Conservation (phyloP, 1,140 invertebrate genomes). For the Scylla paramamosain region DNA sequence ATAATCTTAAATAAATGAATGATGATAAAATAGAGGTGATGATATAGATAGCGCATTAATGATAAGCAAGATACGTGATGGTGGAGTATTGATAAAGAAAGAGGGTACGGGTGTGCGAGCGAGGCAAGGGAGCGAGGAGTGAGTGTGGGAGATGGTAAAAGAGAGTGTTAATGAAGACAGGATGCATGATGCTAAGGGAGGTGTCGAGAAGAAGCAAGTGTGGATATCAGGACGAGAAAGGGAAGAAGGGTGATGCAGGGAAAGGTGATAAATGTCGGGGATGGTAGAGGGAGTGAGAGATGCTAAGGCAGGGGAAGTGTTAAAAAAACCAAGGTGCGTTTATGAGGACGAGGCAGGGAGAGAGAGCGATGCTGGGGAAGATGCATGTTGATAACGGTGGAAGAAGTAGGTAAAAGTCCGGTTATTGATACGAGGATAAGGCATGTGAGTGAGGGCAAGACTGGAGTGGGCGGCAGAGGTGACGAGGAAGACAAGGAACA, state of each 20-base stretch:
- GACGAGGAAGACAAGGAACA: background rate
- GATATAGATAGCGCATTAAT: too few species aligned
- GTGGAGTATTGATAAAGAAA: too few species aligned
- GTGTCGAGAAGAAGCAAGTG: too few species aligned
- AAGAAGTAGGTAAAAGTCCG: background rate
- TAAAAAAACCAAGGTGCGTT: background rate
- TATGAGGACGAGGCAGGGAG: background rate
- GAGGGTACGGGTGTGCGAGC: background rate
- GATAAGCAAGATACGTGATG: background rate
- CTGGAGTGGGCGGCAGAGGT: background rate
- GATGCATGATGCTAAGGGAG: too few species aligned
- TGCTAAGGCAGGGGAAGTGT: background rate
- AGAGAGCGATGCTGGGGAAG: background rate
- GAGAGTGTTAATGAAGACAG: background rate
- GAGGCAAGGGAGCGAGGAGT: background rate
- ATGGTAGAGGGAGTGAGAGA: background rate
- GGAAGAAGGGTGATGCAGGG: background rate
- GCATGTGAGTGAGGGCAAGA: background rate
- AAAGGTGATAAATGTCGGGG: background rate
- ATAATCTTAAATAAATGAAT: too few species aligned
- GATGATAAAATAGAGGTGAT: too few species aligned
- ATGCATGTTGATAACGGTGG: background rate
- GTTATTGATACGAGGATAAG: background rate
- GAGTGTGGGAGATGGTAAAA: background rate
- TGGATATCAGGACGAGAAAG: background rate